These are phyloP conservation scores for Ornithorhynchus anatinus DNA, from an alignment of 2,113 vertebrate species.

Conservation along the genomic window DNA sequence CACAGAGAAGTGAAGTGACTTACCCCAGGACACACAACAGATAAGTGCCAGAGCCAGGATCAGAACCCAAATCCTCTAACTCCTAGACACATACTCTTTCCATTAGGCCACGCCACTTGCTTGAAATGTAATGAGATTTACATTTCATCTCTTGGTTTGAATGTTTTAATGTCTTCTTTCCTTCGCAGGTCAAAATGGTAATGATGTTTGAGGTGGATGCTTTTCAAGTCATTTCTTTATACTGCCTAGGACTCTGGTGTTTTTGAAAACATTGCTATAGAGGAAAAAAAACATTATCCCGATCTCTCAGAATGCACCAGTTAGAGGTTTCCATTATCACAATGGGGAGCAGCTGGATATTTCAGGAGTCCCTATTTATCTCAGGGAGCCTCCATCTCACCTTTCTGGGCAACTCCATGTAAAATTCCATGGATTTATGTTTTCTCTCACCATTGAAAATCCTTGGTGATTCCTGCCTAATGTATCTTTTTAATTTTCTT, in stretches of 20 bases:
- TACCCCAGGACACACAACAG: no score
- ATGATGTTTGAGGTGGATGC: not conserved
- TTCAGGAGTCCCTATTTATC: slow-evolving; percentile 10
- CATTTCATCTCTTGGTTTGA: not conserved
- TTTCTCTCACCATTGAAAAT: slow-evolving; percentile 51
- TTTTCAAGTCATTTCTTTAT: not conserved
- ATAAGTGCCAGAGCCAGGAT: no score
- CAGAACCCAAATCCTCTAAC: no score
- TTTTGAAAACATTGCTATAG: not conserved
- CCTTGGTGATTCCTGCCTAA: slow-evolving; percentile 52
- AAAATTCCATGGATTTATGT: slow-evolving; percentile 45
- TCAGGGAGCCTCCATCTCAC: slow-evolving; percentile 7
- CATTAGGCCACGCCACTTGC: no score
- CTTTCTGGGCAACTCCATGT: slow-evolving; percentile 48
- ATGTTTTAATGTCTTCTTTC: not conserved
- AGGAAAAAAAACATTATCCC: slow-evolving; percentile 22
- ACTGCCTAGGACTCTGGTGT: slow-evolving; percentile 26
- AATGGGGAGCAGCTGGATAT: slow-evolving; percentile 7
- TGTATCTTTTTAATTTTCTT: slow-evolving; percentile 59
- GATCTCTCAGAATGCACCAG: slow-evolving; percentile 16
- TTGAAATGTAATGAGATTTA: no score
- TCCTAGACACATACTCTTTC: no score
- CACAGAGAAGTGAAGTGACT: no score
- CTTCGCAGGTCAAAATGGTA: not conserved
- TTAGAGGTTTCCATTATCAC: slow-evolving; percentile 16